A percentile compares a stretch with the other conserved stretches of the same genome.
These are phyloP conservation scores for Zaprionus kolodkinae DNA, from an alignment of 1,140 invertebrate genomes.

Conservation along the genomic window DNA sequence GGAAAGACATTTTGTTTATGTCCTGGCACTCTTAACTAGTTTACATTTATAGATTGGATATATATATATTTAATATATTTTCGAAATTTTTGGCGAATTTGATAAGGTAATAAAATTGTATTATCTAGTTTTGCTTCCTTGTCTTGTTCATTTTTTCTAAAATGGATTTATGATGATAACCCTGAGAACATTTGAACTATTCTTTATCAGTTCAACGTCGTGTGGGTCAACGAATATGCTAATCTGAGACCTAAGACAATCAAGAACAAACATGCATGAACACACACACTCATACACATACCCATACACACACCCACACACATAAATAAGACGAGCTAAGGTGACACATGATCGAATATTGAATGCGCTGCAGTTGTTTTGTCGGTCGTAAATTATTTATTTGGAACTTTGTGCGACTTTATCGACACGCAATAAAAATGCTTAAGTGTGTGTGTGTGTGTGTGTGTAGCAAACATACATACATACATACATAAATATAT, in stretches of 20 bases:
- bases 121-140: not conserved
- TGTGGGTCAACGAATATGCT: constrained; percentile 31
- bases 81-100: no score
- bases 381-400: constrained; percentile 58
- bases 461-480: constrained; percentile 37
- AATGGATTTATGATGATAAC: not conserved
- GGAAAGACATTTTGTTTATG: no score
- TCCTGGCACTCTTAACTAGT: no score
- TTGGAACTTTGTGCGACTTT: constrained; percentile 59
- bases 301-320: not conserved
- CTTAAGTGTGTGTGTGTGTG: not conserved
- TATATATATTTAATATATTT: no score
- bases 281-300: not conserved
- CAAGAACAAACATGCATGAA: not conserved
- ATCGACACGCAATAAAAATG: constrained; percentile 58
- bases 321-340: constrained; percentile 32
- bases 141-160: not conserved
- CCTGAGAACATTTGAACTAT: not conserved
- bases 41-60: no score
- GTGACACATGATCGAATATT: constrained; percentile 58
- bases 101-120: no score
- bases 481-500: not conserved
- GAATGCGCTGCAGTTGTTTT: constrained; percentile 40
- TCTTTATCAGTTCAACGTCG: not conserved
- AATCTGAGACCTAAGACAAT: constrained; percentile 17